A percentile compares a stretch with the other conserved stretches of the same genome.
Conservation (phyloP, 2,888 invertebrate species). For the Xestia rhomboidea region DNA sequence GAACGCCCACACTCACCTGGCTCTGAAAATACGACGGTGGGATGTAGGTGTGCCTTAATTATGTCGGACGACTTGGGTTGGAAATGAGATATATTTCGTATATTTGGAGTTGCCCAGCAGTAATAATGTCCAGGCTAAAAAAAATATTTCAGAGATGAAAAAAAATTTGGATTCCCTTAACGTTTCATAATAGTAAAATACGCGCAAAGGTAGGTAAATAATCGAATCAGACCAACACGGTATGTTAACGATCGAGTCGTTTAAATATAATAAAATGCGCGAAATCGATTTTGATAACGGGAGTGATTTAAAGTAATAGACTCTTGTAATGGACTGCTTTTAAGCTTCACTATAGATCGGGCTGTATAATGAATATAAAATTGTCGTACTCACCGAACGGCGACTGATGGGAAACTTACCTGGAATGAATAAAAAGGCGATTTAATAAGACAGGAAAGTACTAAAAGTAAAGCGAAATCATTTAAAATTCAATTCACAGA, state of each 20-base stretch:
- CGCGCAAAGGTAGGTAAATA: slow-evolving; percentile 5
- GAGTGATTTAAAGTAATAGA: slow-evolving; percentile 65
- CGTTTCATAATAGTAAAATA: slow-evolving; percentile 15
- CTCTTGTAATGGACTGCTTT: slow-evolving; percentile 63
- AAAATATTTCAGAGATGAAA: neutral
- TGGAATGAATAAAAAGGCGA: slow-evolving; percentile 63
- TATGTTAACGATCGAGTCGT: slow-evolving; percentile 53
- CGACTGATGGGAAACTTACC: slow-evolving; percentile 66
- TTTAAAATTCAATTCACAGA: slow-evolving; percentile 30
- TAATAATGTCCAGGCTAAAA: neutral
- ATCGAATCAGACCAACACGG: slow-evolving; percentile 23
- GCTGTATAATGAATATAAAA: slow-evolving; percentile 61
- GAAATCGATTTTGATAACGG: slow-evolving; percentile 63
- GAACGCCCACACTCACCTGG: slow-evolving; percentile 6
- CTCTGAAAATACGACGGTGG: slow-evolving; percentile 5
- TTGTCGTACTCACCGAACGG: slow-evolving; percentile 67
- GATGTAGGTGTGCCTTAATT: slow-evolving; percentile 29
- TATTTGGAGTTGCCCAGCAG: neutral
- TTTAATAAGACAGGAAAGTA: slow-evolving; percentile 44
- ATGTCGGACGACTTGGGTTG: slow-evolving; percentile 11
- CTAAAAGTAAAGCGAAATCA: slow-evolving; percentile 5
- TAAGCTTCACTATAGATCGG: slow-evolving; percentile 50
- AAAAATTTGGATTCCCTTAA: slow-evolving; percentile 1
- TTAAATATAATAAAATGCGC: slow-evolving; percentile 64
- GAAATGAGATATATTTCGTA: slow-evolving; percentile 23